Evolutionary conservation across 2,888 invertebrate genomes (phyloP).

Genomic region (Nesidiocoris tenuis): DNA sequence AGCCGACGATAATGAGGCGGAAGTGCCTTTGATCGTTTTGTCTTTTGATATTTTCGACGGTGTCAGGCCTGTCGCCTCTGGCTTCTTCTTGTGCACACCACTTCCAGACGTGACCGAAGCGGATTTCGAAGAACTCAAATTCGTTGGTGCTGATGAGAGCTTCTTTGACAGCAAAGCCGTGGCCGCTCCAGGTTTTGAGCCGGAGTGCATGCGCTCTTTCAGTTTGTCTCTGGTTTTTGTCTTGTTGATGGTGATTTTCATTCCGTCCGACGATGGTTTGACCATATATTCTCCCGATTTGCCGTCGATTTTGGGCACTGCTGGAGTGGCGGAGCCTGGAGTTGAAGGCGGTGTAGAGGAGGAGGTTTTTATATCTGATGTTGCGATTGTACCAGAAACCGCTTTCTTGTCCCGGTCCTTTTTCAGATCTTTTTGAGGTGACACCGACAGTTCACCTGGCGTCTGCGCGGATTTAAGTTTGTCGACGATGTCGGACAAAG

Average conservation of each 20-base stretch:
- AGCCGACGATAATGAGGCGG: neutral
- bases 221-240: constrained; percentile 68
- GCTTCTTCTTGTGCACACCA: constrained; percentile 19
- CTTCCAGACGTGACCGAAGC: constrained; percentile 70
- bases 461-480: constrained; percentile 74
- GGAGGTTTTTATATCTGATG: constrained; percentile 54
- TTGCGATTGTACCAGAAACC: constrained; percentile 55
- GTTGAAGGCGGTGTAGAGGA: constrained; percentile 3
- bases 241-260: constrained; percentile 90
- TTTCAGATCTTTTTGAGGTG: constrained; percentile 43
- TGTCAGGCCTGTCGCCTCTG: constrained; percentile 3
- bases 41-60: constrained; percentile 31
- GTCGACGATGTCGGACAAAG: constrained; percentile 82
- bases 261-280: constrained; percentile 82
- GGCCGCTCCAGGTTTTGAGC: constrained; percentile 64
- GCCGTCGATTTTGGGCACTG: constrained; percentile 46
- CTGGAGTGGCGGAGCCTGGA: constrained; percentile 6
- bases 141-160: constrained; percentile 55
- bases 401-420: constrained; percentile 52
- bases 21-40: constrained; percentile 13
- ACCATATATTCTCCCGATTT: constrained; percentile 74
- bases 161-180: constrained; percentile 57
- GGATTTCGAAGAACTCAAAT: constrained; percentile 56
- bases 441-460: constrained; percentile 52
- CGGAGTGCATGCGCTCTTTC: constrained; percentile 62